Conservation (phyloP, 1,140 invertebrate species). For the Ectropis grisescens region DNA sequence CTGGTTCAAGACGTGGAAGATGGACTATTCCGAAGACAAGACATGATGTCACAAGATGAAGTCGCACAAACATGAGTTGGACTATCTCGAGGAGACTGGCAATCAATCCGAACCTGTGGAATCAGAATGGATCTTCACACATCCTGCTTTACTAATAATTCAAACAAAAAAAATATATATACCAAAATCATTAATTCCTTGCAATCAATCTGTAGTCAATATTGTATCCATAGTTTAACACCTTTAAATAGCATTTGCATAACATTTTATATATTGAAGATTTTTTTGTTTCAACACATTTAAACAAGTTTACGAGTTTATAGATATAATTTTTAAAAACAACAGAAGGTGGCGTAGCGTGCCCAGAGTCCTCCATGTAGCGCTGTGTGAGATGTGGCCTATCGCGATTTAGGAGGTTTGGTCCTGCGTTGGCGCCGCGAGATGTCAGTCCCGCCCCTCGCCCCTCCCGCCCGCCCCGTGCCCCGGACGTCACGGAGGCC, state of each 20-base stretch:
- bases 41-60: too few species aligned
- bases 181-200: background rate
- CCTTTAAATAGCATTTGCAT: constrained; percentile 17
- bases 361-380: constrained; percentile 61
- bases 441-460: constrained; percentile 11
- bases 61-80: too few species aligned
- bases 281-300: constrained; percentile 12
- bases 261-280: constrained; percentile 14
- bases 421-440: constrained; percentile 17
- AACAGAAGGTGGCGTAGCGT: constrained; percentile 66
- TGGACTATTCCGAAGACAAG: too few species aligned
- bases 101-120: too few species aligned
- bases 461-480: constrained; percentile 11
- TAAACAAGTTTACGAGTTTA: constrained; percentile 35
- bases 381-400: constrained; percentile 61
- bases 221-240: too few species aligned
- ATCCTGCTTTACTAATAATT: constrained; percentile 17
- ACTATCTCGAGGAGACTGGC: too few species aligned
- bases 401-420: constrained; percentile 55
- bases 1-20: too few species aligned
- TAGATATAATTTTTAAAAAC: constrained; percentile 65
- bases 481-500: constrained; percentile 13
- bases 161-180: constrained; percentile 6
- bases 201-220: constrained; percentile 1
- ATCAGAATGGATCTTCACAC: background rate